Evolutionary conservation across 2,113 vertebrate genomes (phyloP).

Genomic region (Otus sunia): DNA sequence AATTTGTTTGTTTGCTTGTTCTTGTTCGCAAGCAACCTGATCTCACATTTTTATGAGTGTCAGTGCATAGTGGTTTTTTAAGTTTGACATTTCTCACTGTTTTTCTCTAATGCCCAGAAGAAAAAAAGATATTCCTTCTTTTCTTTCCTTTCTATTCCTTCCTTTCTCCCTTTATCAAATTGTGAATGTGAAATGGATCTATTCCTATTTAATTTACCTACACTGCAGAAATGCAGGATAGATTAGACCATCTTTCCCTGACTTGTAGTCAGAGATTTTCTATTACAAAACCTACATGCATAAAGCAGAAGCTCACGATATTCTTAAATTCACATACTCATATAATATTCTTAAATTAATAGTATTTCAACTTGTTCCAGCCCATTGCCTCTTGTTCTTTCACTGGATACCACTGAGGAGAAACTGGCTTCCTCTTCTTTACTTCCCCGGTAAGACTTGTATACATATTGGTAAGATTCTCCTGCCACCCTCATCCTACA

Average conservation of each 20-base stretch:
- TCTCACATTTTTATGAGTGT: background rate
- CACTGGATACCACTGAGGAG: background rate
- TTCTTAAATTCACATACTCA: background rate
- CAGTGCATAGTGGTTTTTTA: background rate
- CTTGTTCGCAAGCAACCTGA: background rate
- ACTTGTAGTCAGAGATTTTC: background rate
- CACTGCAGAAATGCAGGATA: background rate
- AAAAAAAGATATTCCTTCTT: background rate
- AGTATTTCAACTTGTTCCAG: background rate
- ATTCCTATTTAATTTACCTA: background rate
- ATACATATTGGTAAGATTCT: background rate
- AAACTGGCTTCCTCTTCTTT: background rate
- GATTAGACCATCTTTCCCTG: background rate
- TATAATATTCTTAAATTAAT: background rate
- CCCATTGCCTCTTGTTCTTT: background rate
- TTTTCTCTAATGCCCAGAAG: background rate
- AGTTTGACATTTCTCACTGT: background rate
- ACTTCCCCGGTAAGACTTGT: background rate
- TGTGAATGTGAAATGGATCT: background rate
- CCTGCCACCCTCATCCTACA: fast-evolving
- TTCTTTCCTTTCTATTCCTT: background rate
- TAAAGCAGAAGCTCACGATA: background rate
- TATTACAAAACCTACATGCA: background rate
- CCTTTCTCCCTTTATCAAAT: background rate
- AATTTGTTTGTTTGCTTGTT: background rate